These are phyloP conservation scores for Chymomyza procnemis DNA, from an alignment of 2,888 invertebrate species.

Conservation along the genomic window DNA sequence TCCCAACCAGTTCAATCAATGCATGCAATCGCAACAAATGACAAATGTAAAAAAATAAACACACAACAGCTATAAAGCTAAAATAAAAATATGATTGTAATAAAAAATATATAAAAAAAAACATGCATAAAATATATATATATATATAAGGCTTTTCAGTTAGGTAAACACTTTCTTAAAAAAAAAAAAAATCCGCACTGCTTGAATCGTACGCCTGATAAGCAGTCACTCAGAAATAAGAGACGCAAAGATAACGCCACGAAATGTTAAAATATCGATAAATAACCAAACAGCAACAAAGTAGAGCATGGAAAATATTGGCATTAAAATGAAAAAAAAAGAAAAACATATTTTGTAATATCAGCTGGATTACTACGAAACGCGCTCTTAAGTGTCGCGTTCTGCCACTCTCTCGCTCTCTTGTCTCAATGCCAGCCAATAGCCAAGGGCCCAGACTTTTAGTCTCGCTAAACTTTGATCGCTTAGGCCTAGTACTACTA, in stretches of 20 bases:
- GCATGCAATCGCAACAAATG: conserved; percentile 29
- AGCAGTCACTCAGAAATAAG: background rate
- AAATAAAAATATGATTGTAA: conserved; percentile 17
- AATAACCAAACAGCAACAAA: conserved; percentile 8
- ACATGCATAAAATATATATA: conserved; percentile 2
- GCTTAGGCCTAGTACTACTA: background rate
- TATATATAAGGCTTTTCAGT: conserved; percentile 9
- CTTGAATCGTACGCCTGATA: background rate
- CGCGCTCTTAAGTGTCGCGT: background rate
- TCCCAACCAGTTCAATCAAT: conserved; percentile 33
- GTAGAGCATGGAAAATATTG: conserved; percentile 35
- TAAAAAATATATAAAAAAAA: conserved; percentile 11
- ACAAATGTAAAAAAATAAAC: conserved; percentile 9
- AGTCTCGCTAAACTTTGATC: background rate
- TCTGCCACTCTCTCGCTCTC: background rate
- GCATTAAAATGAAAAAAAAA: too few species aligned
- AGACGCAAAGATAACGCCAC: conserved; percentile 30
- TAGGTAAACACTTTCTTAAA: conserved; percentile 40
- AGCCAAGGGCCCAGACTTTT: background rate
- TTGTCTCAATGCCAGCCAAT: background rate
- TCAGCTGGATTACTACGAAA: background rate
- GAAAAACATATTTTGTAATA: conserved; percentile 41
- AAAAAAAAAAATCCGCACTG: background rate
- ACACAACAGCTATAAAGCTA: conserved; percentile 10
- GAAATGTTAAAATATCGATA: conserved; percentile 43